Conservation (phyloP, 1,140 invertebrate species). For the Luehdorfia chinensis region DNA sequence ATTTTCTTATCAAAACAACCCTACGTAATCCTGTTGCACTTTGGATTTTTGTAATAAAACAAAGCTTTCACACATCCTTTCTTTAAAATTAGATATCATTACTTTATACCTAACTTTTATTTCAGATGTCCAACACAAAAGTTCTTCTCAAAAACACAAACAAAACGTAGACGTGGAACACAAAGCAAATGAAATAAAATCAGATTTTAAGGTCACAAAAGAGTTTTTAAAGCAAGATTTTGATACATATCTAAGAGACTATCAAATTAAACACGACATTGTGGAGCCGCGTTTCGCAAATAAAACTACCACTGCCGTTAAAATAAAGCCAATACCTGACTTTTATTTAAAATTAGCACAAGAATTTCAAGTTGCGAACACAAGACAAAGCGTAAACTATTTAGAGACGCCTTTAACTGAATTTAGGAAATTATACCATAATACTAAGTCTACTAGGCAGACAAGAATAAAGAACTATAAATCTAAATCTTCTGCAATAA, state of each 20-base stretch:
- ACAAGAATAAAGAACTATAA: no score
- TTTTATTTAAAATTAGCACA: conserved; percentile 19
- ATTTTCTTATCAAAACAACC: no score
- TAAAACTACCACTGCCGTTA: conserved; percentile 25
- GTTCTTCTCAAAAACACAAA: no score
- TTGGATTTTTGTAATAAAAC: no score
- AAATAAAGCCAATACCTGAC: conserved; percentile 35
- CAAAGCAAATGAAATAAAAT: no score
- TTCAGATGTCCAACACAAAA: no score
- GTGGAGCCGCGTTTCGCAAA: conserved; percentile 33
- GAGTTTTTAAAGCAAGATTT: conserved; percentile 35
- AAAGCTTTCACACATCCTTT: no score
- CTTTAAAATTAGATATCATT: no score
- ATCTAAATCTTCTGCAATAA: no score
- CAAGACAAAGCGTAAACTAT: conserved; percentile 31
- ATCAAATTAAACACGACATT: conserved; percentile 35
- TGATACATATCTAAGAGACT: conserved; percentile 49
- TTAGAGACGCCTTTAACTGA: conserved; percentile 53
- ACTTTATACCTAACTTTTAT: no score
- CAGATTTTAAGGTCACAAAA: conserved; percentile 20
- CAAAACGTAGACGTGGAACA: no score
- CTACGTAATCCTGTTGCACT: no score
- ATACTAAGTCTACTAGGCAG: conserved; percentile 22
- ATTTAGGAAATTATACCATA: conserved; percentile 58
- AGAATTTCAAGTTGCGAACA: conserved; percentile 15